Evolutionary conservation across 1,140 invertebrate species (phyloP).

Genomic region (Sycophaga agraensis): DNA sequence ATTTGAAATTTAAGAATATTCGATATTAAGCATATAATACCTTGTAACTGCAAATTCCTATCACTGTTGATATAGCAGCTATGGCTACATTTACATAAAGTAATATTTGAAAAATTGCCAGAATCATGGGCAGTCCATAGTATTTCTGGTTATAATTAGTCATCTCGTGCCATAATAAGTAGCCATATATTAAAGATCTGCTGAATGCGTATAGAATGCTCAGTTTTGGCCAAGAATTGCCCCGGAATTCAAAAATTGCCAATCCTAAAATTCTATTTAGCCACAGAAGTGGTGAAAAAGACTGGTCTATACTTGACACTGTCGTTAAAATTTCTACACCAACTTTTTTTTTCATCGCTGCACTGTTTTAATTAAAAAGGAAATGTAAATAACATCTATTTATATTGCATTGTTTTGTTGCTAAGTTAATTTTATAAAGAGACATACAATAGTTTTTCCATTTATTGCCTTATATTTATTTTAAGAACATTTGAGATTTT

Average conservation of each 20-base stretch:
- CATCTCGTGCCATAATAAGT: background rate
- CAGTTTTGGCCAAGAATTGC: background rate
- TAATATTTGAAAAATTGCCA: background rate
- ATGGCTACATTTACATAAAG: slow-evolving; percentile 4
- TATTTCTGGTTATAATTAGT: background rate
- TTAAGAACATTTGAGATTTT: too few species aligned
- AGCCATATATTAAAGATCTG: background rate
- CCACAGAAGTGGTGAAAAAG: background rate
- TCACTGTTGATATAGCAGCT: background rate
- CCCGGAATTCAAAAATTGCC: background rate
- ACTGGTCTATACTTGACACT: background rate
- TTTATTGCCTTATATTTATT: too few species aligned
- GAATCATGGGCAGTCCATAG: background rate
- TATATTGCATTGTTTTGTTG: too few species aligned
- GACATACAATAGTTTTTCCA: too few species aligned
- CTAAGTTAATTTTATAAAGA: too few species aligned
- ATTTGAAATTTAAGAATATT: background rate
- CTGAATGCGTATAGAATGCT: background rate
- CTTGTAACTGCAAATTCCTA: slow-evolving; percentile 1
- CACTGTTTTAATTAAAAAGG: too few species aligned
- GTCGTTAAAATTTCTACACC: background rate
- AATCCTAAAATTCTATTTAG: background rate
- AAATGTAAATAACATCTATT: too few species aligned
- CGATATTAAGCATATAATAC: background rate
- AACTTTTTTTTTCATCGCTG: slow-evolving; percentile 3